A percentile compares a stretch with the other conserved stretches of the same genome.
Evolutionary conservation across 2,113 vertebrate genomes (phyloP).

Genomic region (Saguinus midas): DNA sequence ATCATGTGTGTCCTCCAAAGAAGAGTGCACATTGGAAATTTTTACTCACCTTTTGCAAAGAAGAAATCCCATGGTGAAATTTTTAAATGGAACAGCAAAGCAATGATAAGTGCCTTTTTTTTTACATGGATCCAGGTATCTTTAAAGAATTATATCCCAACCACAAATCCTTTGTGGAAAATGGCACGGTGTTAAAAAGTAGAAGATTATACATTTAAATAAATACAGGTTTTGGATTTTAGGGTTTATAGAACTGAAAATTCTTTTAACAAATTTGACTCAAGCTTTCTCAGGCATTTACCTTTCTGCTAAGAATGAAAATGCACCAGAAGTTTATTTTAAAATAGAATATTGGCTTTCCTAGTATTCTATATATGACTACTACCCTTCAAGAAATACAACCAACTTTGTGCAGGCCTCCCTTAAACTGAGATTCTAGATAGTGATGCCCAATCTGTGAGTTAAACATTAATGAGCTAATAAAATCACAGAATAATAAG

Average conservation of each 20-base stretch:
- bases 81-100: not conserved
- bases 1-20: not conserved
- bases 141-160: not conserved
- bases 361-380: not conserved
- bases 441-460: not conserved
- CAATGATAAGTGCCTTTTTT: not conserved
- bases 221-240: slow-evolving; percentile 11
- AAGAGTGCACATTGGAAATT: not conserved
- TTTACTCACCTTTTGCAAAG: not conserved
- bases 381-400: not conserved
- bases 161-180: slow-evolving; percentile 17
- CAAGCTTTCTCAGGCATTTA: not conserved
- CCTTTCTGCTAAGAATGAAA: not conserved
- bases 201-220: slow-evolving; percentile 21
- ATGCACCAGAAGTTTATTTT: not conserved
- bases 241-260: slow-evolving; percentile 31
- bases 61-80: not conserved
- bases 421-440: not conserved
- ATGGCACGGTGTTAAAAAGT: slow-evolving; percentile 26
- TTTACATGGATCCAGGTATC: not conserved
- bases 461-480: not conserved
- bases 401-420: not conserved
- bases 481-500: not conserved
- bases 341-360: not conserved
- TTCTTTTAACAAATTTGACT: not conserved